Evolutionary conservation across 2,888 invertebrate species (phyloP).

Genomic region (Bombylius discolor): DNA sequence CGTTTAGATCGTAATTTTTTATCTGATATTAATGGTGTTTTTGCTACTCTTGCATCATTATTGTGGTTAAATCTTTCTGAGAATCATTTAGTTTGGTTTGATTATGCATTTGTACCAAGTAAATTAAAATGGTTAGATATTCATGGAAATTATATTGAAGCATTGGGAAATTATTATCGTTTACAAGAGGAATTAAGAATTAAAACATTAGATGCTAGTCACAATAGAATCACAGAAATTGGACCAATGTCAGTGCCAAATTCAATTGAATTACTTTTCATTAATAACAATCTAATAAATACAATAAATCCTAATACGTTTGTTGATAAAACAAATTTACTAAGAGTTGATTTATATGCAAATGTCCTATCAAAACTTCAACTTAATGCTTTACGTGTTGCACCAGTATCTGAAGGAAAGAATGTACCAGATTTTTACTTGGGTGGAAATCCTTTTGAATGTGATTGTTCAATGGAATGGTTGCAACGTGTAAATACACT

Average conservation of each 20-base stretch:
- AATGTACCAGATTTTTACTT: slow-evolving; percentile 76
- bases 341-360: slow-evolving; percentile 80
- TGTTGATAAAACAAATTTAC: slow-evolving; percentile 68
- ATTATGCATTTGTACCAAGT: slow-evolving; percentile 81
- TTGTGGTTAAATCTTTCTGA: slow-evolving; percentile 80
- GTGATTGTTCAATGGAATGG: slow-evolving; percentile 95
- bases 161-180: slow-evolving; percentile 77
- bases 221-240: slow-evolving; percentile 74
- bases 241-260: slow-evolving; percentile 76
- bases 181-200: slow-evolving; percentile 68
- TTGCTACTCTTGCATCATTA: slow-evolving; percentile 70
- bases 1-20: slow-evolving; percentile 78
- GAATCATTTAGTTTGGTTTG: slow-evolving; percentile 86
- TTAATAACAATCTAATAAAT: slow-evolving; percentile 77
- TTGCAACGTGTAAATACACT: slow-evolving; percentile 77
- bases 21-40: slow-evolving; percentile 79
- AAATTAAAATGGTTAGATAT: slow-evolving; percentile 84
- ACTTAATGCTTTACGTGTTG: slow-evolving; percentile 63
- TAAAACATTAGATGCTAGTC: slow-evolving; percentile 77
- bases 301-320: slow-evolving; percentile 75
- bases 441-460: slow-evolving; percentile 86
- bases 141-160: slow-evolving; percentile 79
- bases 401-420: slow-evolving; percentile 44
- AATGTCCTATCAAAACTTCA: slow-evolving; percentile 75
- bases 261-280: slow-evolving; percentile 74